Evolutionary conservation across 2,888 invertebrate species (phyloP).

Genomic region (Sialis lutaria): DNA sequence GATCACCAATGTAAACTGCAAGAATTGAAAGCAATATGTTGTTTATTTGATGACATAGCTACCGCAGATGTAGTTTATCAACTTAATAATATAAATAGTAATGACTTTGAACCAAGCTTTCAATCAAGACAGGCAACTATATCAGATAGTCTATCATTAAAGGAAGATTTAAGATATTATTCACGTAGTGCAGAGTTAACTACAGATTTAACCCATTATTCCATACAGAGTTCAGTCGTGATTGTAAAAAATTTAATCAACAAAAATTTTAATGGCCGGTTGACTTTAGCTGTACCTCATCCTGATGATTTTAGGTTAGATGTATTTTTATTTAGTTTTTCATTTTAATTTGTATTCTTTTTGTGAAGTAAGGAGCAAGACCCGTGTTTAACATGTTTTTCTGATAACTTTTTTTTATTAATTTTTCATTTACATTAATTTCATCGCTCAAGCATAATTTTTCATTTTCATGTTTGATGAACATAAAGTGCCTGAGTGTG

Average conservation of each 20-base stretch:
- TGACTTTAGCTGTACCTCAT: slow-evolving; percentile 15
- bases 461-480: too few relatives aligned
- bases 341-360: slow-evolving; percentile 19
- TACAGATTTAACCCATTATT: background rate
- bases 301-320: slow-evolving; percentile 16
- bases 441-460: too few relatives aligned
- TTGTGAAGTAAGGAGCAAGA: too few relatives aligned
- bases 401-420: too few relatives aligned
- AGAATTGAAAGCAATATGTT: slow-evolving; percentile 7
- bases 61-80: slow-evolving; percentile 16
- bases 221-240: too few relatives aligned
- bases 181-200: background rate
- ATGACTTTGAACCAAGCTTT: background rate
- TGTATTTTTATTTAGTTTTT: too few relatives aligned
- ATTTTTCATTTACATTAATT: too few relatives aligned
- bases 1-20: background rate
- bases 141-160: slow-evolving; percentile 6
- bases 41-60: slow-evolving; percentile 14
- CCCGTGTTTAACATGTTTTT: too few relatives aligned
- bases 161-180: background rate
- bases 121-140: slow-evolving; percentile 5
- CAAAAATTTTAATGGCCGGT: too few relatives aligned
- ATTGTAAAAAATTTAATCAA: too few relatives aligned
- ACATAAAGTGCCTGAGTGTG: too few relatives aligned
- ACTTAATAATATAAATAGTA: slow-evolving; percentile 1